Evolutionary conservation across 2,888 invertebrate genomes (phyloP), one percentile per base, ranked within the genome.

Genomic region (Epistrophella euchroma): DNA sequence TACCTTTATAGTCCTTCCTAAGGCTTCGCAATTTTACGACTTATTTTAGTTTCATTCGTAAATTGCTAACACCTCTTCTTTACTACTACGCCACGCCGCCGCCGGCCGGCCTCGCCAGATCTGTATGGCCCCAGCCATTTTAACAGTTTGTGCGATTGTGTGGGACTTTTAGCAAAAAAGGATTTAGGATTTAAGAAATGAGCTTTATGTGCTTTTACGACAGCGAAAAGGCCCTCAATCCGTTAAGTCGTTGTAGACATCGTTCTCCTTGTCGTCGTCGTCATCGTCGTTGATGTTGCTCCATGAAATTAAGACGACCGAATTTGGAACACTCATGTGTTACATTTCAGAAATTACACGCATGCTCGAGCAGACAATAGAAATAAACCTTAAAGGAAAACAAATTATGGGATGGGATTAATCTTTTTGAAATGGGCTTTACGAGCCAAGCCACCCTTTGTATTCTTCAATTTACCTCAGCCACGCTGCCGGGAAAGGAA

Each of bases 321-420:
- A 60, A 60, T 60, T 60, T 71, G 52, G 58, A 58, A 85, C 85
- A 73, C 85, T 85, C 72, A 73, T 80, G 80, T 72, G 75, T 76
- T 72, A 68, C 75, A 84, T 85, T 80, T 62, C 43, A 72, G 47
- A 80, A 85, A 85, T 85, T 76, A 85, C 76, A 85, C 85, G 85
- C 85, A 85, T 80, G 85, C 80, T 76, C 62, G 75, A 80, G 85
- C 85, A 85, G 80, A 80, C 76, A 80, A 80, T 55, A 58, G 75
- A 47, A 71, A 22, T 15, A 74, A 47, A 40, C 37, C 25, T 40
- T 17, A 19, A 35, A 64, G 43, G 17, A 64, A 55, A 45, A 40
- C 58, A 37, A 80, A 80, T 37, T 58, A 55, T 56, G 37, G 50
- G 35, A 60, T 62, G 43, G 76, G 43, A 82, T 76, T 82, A 72